A percentile compares a stretch with the other conserved stretches of the same genome.
phyloP scores from a whole-genome alignment of 2,888 invertebrate genomes.

The Pardosa pseudoannulata region DNA sequence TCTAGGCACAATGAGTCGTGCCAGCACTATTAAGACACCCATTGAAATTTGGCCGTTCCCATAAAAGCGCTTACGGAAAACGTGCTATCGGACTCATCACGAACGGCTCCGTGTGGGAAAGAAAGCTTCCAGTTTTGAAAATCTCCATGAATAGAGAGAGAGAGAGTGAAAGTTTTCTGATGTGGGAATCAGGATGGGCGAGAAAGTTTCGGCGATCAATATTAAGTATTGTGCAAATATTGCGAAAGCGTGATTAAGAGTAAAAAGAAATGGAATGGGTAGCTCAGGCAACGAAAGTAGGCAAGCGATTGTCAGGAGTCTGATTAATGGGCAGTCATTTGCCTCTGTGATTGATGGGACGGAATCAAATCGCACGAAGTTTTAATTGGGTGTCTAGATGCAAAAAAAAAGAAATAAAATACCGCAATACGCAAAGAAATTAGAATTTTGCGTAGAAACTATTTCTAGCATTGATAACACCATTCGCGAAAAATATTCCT shows the following conservation, averaged over 20 bases:
- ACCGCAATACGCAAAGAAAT: no score
- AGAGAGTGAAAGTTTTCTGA: background rate
- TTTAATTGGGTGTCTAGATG: no score
- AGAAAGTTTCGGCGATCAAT: background rate
- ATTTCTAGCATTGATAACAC: no score
- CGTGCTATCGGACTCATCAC: constrained; percentile 37
- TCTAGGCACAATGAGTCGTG: constrained; percentile 56
- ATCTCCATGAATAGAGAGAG: background rate
- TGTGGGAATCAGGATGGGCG: background rate
- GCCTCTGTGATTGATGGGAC: background rate
- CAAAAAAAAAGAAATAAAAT: no score
- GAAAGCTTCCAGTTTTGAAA: background rate
- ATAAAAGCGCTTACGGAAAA: constrained; percentile 33
- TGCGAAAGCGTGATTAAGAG: background rate
- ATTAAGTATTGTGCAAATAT: constrained; percentile 13
- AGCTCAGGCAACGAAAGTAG: background rate
- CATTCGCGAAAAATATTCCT: no score
- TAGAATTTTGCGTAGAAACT: no score
- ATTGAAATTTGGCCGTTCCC: constrained; percentile 39
- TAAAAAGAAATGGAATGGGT: background rate
- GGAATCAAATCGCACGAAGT: background rate
- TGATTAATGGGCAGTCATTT: background rate
- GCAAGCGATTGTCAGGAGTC: background rate
- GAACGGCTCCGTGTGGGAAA: constrained; percentile 16
- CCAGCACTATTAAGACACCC: constrained; percentile 52